These are phyloP conservation scores for Sebastes steindachneri DNA, from an alignment of 2,797 vertebrate genomes.

Conservation along the genomic window DNA sequence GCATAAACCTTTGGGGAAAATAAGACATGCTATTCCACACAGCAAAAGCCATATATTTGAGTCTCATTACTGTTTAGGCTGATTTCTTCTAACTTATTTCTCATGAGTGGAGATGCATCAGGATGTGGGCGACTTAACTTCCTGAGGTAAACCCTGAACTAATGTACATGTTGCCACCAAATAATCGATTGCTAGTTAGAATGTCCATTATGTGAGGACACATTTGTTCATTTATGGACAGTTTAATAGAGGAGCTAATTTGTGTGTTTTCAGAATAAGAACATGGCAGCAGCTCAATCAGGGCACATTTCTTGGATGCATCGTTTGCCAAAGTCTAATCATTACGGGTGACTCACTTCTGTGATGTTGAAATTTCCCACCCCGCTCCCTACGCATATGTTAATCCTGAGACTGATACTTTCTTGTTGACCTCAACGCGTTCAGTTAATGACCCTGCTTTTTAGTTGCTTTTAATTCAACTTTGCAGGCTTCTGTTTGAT, in stretches of 20 bases:
- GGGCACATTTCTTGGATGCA: neutral
- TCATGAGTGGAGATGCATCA: neutral
- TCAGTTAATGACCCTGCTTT: neutral
- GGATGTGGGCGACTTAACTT: neutral
- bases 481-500: neutral
- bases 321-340: neutral
- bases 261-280: neutral
- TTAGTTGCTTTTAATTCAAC: neutral
- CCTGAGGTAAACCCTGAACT: neutral
- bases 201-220: neutral
- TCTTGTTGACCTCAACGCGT: neutral
- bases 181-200: too few species aligned
- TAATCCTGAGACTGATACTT: neutral
- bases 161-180: neutral
- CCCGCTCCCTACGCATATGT: neutral
- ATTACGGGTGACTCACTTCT: neutral
- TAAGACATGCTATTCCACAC: neutral
- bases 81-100: neutral
- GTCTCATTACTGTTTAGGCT: neutral
- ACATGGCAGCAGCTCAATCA: neutral
- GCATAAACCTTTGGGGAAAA: neutral
- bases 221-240: neutral
- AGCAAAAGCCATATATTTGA: neutral
- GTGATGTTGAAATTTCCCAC: neutral
- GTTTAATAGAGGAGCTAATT: neutral